Base-by-base conservation (phyloP, 2,888 invertebrate genomes). In the Mechanitis mazaeus region DNA sequence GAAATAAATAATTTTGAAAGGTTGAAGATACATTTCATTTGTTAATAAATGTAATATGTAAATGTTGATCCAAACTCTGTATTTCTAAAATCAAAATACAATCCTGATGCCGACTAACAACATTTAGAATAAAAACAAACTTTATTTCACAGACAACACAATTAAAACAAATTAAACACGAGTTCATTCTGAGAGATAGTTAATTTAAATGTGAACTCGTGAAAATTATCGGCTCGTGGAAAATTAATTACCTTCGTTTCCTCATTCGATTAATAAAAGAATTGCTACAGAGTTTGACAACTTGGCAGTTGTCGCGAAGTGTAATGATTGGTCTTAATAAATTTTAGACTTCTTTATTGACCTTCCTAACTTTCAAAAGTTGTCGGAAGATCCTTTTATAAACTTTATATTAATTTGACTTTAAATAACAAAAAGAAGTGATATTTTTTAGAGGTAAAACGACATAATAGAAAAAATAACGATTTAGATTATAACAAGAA, bases 241-340 rank as follows among this genome's bases (percentile, higher is more conserved):
- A 65, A 67, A 68, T 69, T 68, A 71, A 71, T 71, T 68, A 69
- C 68, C 69, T 68, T 70, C 66, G 70, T 69, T 68, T 71, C 64
- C 61, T 67, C 63, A 68, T 68, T 68, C 67, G 69, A 69, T 72
- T 70, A 68, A 63, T 63, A 61, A 67, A 67, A 64, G 65, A 68
- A 68, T 65, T 64, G 58, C 64, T 68, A 64, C 66, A 61, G 65
- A 72, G 68, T 73, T 68, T 58, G 73, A 69, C 71, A 74, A 70
- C 73, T 73, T 69, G 72, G 69, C 72, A 71, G 66, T 71, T 70
- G 67, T 67, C 61, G 66, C 61, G 67, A 58, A 58, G 59, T 60
- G 57, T 63, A 65, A 68, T 66, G 69, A 68, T 67, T 59, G 65
- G 55, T 68, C 64, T 60, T 63, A 64, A 64, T 69, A 66, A 63